These are phyloP conservation scores for Cottoperca gobio DNA, from an alignment of 2,797 vertebrate genomes.

Conservation along the genomic window DNA sequence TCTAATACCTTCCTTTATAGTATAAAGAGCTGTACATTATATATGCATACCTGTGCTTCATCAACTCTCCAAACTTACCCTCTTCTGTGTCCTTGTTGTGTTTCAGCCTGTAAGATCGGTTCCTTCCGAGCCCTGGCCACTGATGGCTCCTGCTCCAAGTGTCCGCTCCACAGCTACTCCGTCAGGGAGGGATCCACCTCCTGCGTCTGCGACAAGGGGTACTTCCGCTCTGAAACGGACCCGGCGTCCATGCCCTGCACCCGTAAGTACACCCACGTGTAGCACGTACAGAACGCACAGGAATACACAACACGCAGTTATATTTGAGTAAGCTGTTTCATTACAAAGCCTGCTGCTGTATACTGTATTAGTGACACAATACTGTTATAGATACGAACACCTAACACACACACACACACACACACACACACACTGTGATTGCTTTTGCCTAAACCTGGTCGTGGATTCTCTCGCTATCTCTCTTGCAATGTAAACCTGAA, in stretches of 20 bases:
- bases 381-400: neutral
- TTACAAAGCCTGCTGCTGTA: too few species aligned
- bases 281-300: neutral
- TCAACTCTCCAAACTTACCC: neutral
- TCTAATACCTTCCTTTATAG: neutral
- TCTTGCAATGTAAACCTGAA: slow-evolving; percentile 28
- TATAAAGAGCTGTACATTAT: neutral
- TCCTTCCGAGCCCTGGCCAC: slow-evolving; percentile 95
- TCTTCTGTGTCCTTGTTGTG: slow-evolving; percentile 46
- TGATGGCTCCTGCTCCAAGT: slow-evolving; percentile 92
- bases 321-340: neutral
- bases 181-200: slow-evolving; percentile 94
- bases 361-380: neutral
- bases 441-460: slow-evolving; percentile 12
- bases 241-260: slow-evolving; percentile 96
- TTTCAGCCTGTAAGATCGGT: slow-evolving; percentile 94
- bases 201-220: slow-evolving; percentile 94
- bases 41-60: neutral
- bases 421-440: neutral
- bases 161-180: slow-evolving; percentile 95
- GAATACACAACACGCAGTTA: neutral
- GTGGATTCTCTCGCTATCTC: slow-evolving; percentile 12
- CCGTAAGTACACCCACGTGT: slow-evolving; percentile 86
- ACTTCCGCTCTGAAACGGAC: slow-evolving; percentile 93
- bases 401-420: neutral